Percentiles rank a stretch among this genome's conserved stretches.
Conservation (phyloP, 1,140 invertebrate species). For the Leguminivora glycinivorella region DNA sequence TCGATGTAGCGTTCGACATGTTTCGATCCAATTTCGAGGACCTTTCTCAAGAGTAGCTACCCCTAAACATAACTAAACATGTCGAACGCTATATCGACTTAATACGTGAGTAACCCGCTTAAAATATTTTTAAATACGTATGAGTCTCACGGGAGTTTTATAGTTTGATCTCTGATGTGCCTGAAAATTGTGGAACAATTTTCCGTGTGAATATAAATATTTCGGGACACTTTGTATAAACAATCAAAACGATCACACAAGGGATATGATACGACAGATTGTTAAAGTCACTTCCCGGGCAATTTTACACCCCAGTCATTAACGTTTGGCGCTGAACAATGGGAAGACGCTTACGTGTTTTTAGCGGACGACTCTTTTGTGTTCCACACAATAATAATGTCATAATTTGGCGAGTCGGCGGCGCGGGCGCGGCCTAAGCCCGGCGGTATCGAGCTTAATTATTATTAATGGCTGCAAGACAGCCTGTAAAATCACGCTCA, state of each 20-base stretch:
- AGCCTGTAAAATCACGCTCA: constrained; percentile 55
- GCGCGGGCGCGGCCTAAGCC: constrained; percentile 36
- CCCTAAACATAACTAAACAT: too few relatives aligned
- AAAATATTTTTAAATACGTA: too few relatives aligned
- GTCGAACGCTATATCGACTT: too few relatives aligned
- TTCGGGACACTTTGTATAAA: background rate
- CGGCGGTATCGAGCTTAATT: constrained; percentile 65
- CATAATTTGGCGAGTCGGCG: constrained; percentile 60
- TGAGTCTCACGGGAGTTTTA: too few relatives aligned
- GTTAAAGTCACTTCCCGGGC: constrained; percentile 32
- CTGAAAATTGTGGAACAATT: background rate
- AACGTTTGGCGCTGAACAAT: constrained; percentile 45
- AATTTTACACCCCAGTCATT: constrained; percentile 48
- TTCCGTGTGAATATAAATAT: background rate
- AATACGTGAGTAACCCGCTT: too few relatives aligned
- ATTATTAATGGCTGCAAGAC: constrained; percentile 69
- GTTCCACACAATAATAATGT: constrained; percentile 56
- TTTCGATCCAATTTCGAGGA: too few relatives aligned
- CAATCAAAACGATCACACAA: background rate
- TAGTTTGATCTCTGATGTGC: too few relatives aligned
- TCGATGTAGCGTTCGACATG: too few relatives aligned
- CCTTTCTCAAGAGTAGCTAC: too few relatives aligned
- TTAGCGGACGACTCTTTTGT: constrained; percentile 49
- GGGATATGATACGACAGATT: constrained; percentile 32
- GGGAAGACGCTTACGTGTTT: constrained; percentile 45